Percentiles rank a stretch among this genome's conserved stretches.
phyloP scores from a whole-genome alignment of 2,113 vertebrate species.

The Cheilinus undulatus region DNA sequence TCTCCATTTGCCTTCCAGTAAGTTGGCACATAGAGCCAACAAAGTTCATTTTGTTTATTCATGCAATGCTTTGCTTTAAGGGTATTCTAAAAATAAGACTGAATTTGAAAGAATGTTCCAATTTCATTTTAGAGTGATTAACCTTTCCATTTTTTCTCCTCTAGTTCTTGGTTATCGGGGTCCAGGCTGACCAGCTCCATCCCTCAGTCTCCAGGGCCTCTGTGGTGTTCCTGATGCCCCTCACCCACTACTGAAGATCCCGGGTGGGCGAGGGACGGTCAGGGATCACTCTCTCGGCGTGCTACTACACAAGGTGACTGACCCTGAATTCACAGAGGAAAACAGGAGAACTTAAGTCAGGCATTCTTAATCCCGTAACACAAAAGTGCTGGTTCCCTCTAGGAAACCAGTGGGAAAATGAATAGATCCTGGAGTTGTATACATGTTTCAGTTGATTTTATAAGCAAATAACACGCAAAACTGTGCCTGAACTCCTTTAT shows the following conservation, averaged over 20 bases:
- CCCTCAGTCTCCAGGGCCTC: slow-evolving; percentile 97
- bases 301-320: slow-evolving; percentile 92
- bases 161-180: slow-evolving; percentile 91
- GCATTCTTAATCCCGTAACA: not conserved
- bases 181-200: slow-evolving; percentile 90
- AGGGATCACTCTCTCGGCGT: slow-evolving; percentile 98
- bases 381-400: not conserved
- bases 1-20: not conserved
- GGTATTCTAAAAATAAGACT: not conserved
- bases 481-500: not conserved
- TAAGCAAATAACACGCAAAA: not conserved
- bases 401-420: not conserved
- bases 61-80: no score
- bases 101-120: no score
- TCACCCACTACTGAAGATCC: slow-evolving; percentile 99
- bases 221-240: slow-evolving; percentile 99
- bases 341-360: not conserved
- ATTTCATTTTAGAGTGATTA: not conserved
- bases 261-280: slow-evolving; percentile 98
- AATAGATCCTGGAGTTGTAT: not conserved
- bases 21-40: no score
- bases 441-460: not conserved
- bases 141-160: not conserved
- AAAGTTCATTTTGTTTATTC: no score
- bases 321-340: not conserved